phyloP scores from a whole-genome alignment of 2,797 vertebrate species.

The Amblyopsis hoosieri region DNA sequence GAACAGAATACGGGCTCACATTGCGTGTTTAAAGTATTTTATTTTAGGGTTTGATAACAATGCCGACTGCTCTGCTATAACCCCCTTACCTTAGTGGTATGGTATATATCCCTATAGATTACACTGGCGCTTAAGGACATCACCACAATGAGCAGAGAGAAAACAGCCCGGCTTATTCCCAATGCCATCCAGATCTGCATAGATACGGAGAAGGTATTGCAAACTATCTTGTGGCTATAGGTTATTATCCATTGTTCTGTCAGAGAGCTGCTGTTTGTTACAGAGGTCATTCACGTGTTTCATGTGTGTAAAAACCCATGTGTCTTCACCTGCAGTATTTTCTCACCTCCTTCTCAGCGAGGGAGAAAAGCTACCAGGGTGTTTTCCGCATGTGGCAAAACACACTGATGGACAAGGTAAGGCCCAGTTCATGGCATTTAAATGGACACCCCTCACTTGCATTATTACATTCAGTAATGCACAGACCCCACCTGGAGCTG shows the following conservation, averaged over 20 bases:
- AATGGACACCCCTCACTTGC: no score
- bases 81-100: neutral
- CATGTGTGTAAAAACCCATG: neutral
- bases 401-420: slow-evolving; percentile 87
- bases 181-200: slow-evolving; percentile 93
- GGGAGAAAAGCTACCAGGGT: slow-evolving; percentile 89
- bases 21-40: neutral
- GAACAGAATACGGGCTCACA: no score
- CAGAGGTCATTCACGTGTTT: neutral
- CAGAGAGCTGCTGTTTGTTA: neutral
- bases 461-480: no score
- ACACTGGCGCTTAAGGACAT: slow-evolving; percentile 85
- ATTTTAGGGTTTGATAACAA: neutral
- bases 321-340: slow-evolving; percentile 78
- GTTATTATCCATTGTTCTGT: neutral
- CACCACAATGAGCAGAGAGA: slow-evolving; percentile 87
- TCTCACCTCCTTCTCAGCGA: slow-evolving; percentile 90
- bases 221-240: neutral
- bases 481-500: no score
- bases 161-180: slow-evolving; percentile 91
- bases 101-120: slow-evolving; percentile 76
- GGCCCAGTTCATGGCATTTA: slow-evolving; percentile 5
- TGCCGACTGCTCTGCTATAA: neutral
- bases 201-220: slow-evolving; percentile 84
- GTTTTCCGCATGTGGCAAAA: slow-evolving; percentile 96